These are phyloP conservation scores for Synergus itoensis DNA, from an alignment of 2,888 invertebrate genomes.

Conservation along the genomic window DNA sequence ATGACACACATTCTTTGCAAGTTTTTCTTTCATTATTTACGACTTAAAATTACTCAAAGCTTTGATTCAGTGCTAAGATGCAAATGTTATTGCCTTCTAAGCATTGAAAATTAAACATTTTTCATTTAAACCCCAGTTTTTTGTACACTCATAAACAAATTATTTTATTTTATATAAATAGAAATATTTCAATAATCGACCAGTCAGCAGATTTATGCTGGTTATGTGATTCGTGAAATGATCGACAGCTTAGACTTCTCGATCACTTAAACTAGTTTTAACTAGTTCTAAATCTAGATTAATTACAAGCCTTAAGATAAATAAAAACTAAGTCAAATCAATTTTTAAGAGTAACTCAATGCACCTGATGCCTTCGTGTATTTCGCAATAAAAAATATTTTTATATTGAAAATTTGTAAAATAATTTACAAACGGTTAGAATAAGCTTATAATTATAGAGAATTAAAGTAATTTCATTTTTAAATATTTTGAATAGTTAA, in stretches of 20 bases:
- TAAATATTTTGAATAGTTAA: not conserved
- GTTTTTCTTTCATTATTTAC: conserved; percentile 22
- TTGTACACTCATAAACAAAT: not conserved
- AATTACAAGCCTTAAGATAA: conserved; percentile 43
- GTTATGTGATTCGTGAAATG: not conserved
- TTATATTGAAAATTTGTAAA: not conserved
- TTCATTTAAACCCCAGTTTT: not conserved
- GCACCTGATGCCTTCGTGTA: conserved; percentile 43
- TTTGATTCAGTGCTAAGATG: not conserved
- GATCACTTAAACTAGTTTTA: conserved; percentile 1
- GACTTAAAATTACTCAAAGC: not conserved
- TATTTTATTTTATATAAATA: not conserved
- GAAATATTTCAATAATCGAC: not conserved
- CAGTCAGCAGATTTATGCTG: not conserved
- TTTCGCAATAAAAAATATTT: conserved; percentile 30
- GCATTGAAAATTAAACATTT: not conserved
- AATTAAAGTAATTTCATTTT: not conserved
- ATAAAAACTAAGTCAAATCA: conserved; percentile 16
- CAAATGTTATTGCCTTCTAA: too few species aligned
- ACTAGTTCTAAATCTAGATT: conserved; percentile 1
- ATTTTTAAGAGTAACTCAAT: conserved; percentile 18
- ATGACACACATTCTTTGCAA: conserved; percentile 44
- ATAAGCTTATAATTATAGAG: not conserved
- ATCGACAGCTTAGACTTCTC: not conserved
- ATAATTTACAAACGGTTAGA: not conserved